Base-by-base conservation (phyloP, 2,888 invertebrate species). In the Scaptomyza cyrtandrae region DNA sequence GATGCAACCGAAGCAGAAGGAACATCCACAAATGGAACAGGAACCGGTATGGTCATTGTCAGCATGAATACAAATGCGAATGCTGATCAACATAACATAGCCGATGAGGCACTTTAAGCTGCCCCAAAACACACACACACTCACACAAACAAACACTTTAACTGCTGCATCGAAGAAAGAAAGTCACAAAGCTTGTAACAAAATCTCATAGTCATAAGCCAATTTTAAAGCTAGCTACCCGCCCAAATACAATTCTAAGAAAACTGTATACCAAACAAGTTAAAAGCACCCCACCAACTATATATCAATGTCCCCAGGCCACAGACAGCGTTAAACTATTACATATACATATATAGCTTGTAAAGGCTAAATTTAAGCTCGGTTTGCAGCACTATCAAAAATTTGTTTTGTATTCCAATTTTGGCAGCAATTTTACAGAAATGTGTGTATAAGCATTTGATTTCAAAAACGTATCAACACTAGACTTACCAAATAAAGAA, bases 61-160 rank as follows among this genome's bases (percentile, higher is more conserved):
- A 88, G 86, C 44, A 78, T 89, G 65, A 70, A 83, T 60, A 78
- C 83, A 67, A 81, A 57, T 58, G 41, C 37, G 14, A 39, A 63
- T 59, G 78, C 55, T 9, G 87, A 80, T 39, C 85, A 85, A 35
- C 82, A 84, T 62, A 43, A 63, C n/a, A 78, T 90, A 60, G 89
- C 90, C 73, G 91, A 92, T 53, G 91, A 91, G 61, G 86, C 90
- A 44, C 82, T 91, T 56, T 92, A 91, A 88, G 50, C 16, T 35
- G 2, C 10, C 39, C 16, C n/a, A 13, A 33, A 24, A 49, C 46
- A 33, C 31, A 16, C 1, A 48, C 31, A 16, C 35, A 35, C 33
- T 19, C 49, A 49, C n/a, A 50, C 19, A n/a, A 5, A 35, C n/a
- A 19, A 3, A 19, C 19, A 35, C 11, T 24, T 27, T 5, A 27